Evolutionary conservation across 1,140 invertebrate genomes (phyloP), one percentile per base, ranked within the genome.

Genomic region (Drosophila sturtevanti): DNA sequence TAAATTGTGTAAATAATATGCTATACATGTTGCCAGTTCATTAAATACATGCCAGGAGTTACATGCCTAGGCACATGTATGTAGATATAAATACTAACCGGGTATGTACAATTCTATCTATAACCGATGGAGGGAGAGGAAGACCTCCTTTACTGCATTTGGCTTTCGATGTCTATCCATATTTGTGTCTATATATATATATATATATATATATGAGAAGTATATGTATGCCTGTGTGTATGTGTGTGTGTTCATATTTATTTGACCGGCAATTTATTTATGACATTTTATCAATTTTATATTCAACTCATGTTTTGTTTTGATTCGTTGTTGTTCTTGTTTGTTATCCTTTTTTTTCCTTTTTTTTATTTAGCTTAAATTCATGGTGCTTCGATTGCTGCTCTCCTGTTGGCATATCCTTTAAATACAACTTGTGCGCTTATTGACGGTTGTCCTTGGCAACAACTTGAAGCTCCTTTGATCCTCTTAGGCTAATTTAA

Each of bases 1-100:
- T 89, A 89, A 89, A 89, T 89, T 89, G 84, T 89, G 84, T 89
- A 89, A 89, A 89, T 89, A 89, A 89, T 89, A 89, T 89, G 84
- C 84, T 89, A 89, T 85, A 89, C 84, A 89, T 89, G 84, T 89
- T 89, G 84, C 84, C 84, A 89, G 80, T 89, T 89, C 85, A 89
- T 89, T 89, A 89, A 89, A 84, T 89, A 89, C 85, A 89, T 89
- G 85, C 85, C 85, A 87, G 72, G 9, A 77, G 85, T 89, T 89
- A 89, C 80, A 89, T 85, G 80, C 76, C 69, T 77, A 77, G 62
- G 72, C 76, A 84, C 72, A 85, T 72, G 77, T 85, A 85, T 72
- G 77, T 85, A 86, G 74, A 61, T 34, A 34, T 38, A 62, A 55
- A 71, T 62, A 78, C 66, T 56, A 70, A 63, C 37, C 52, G 56